phyloP scores from a whole-genome alignment of 1,140 invertebrate genomes.

The Sminthurides bifidus region DNA sequence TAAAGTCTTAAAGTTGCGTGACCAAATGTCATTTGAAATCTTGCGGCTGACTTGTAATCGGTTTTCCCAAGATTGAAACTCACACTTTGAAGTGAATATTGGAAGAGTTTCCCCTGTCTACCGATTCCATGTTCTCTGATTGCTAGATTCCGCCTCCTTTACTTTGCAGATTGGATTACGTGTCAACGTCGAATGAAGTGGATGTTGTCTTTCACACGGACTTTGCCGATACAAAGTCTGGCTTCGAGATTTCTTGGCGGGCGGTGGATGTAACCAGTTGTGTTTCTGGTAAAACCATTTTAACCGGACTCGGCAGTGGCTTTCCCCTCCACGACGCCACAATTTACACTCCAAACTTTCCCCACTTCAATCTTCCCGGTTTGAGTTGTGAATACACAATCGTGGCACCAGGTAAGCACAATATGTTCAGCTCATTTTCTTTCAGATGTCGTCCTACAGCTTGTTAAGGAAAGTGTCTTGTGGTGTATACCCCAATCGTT shows the following conservation, averaged over 20 bases:
- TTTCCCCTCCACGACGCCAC: slow-evolving; percentile 33
- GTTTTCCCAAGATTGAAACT: too few relatives aligned
- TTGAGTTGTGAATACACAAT: slow-evolving; percentile 56
- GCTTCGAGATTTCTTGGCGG: slow-evolving; percentile 52
- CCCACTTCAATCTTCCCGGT: slow-evolving; percentile 49
- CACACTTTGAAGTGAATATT: too few relatives aligned
- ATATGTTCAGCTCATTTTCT: neutral
- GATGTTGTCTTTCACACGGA: slow-evolving; percentile 55
- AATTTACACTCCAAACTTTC: slow-evolving; percentile 52
- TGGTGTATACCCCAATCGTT: too few relatives aligned
- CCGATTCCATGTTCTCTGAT: too few relatives aligned
- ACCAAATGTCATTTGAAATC: too few relatives aligned
- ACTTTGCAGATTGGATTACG: slow-evolving; percentile 44
- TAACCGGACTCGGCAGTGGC: slow-evolving; percentile 18
- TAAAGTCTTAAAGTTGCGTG: too few relatives aligned
- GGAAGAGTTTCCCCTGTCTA: too few relatives aligned
- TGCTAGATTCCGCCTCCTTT: slow-evolving; percentile 14
- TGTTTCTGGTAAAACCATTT: slow-evolving; percentile 37
- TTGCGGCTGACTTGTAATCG: too few relatives aligned
- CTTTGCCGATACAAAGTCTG: slow-evolving; percentile 51
- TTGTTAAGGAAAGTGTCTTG: too few relatives aligned
- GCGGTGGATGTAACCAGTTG: slow-evolving; percentile 55
- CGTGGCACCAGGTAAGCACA: slow-evolving; percentile 43
- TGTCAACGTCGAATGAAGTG: slow-evolving; percentile 47
- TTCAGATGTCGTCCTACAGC: too few relatives aligned